Percentiles rank a stretch among this genome's conserved stretches.
These are phyloP conservation scores for Montipora foliosa DNA, from an alignment of 64 coral and sea anemone species.

Conservation along the genomic window DNA sequence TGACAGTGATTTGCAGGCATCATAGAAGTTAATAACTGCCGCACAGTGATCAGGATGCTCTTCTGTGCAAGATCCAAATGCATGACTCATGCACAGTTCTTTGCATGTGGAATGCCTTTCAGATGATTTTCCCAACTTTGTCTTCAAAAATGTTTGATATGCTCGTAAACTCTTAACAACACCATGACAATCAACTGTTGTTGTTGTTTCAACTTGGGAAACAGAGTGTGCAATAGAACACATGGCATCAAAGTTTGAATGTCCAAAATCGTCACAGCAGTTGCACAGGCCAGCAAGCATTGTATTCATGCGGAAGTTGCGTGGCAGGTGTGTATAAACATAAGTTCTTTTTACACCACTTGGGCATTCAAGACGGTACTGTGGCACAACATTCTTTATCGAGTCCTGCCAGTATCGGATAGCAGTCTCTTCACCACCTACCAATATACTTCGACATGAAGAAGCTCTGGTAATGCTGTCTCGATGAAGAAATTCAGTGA, in stretches of 20 bases:
- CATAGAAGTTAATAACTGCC: constrained; percentile 25
- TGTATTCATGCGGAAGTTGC: constrained; percentile 33
- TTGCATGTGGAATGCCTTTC: constrained; percentile 38
- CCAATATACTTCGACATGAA: constrained; percentile 6
- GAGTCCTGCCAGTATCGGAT: not conserved
- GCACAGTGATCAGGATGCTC: constrained; percentile 6
- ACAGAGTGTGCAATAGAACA: not conserved
- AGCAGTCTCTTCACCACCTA: constrained; percentile 4
- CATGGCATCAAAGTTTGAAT: constrained; percentile 35
- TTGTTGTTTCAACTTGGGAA: not conserved
- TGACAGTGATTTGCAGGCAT: not conserved
- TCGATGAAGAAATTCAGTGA: constrained; percentile 6
- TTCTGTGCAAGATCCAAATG: constrained; percentile 27
- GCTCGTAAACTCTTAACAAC: constrained; percentile 20
- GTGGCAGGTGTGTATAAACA: constrained; percentile 47
- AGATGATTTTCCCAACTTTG: constrained; percentile 14
- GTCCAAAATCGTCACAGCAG: constrained; percentile 28
- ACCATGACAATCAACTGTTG: not conserved
- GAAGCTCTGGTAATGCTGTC: constrained; percentile 7
- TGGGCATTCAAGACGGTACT: constrained; percentile 41
- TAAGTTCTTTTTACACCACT: constrained; percentile 57
- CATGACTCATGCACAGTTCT: constrained; percentile 38
- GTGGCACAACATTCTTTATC: constrained; percentile 28
- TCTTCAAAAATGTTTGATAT: constrained; percentile 43
- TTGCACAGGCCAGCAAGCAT: constrained; percentile 56